Evolutionary conservation across 2,113 vertebrate species (phyloP).

Genomic region (Deroptyus accipitrinus): DNA sequence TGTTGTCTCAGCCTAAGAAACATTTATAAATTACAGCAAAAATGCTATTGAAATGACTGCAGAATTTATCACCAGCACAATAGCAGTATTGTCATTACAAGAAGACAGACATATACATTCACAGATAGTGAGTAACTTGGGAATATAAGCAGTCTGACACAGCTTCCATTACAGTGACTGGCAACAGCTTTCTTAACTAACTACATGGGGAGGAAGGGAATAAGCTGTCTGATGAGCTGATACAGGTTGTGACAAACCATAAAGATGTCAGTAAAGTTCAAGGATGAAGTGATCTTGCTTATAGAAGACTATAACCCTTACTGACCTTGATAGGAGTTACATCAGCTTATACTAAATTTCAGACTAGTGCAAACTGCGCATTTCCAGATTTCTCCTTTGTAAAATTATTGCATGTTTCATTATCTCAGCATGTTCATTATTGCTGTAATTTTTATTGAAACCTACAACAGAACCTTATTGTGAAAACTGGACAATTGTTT

Average conservation of each 20-base stretch:
- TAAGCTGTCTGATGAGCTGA: background rate
- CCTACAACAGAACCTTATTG: background rate
- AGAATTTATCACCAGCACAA: background rate
- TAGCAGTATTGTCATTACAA: background rate
- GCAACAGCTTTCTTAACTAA: background rate
- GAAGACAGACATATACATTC: background rate
- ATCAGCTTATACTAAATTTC: background rate
- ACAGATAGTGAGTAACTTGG: background rate
- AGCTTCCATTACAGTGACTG: background rate
- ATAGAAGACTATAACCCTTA: background rate
- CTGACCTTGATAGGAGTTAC: background rate
- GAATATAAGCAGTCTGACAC: background rate
- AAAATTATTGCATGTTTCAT: background rate
- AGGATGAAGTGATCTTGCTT: background rate
- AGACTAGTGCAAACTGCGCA: background rate
- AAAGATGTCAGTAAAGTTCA: background rate
- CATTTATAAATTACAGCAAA: background rate
- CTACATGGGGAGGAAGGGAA: fast-evolving
- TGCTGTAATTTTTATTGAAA: background rate
- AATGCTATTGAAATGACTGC: background rate
- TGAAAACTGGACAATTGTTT: background rate
- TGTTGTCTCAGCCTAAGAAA: background rate
- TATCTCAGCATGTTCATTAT: background rate
- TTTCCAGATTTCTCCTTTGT: background rate
- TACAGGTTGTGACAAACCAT: background rate